phyloP scores from a whole-genome alignment of 2,888 invertebrate genomes.

The Parnassius orleans region DNA sequence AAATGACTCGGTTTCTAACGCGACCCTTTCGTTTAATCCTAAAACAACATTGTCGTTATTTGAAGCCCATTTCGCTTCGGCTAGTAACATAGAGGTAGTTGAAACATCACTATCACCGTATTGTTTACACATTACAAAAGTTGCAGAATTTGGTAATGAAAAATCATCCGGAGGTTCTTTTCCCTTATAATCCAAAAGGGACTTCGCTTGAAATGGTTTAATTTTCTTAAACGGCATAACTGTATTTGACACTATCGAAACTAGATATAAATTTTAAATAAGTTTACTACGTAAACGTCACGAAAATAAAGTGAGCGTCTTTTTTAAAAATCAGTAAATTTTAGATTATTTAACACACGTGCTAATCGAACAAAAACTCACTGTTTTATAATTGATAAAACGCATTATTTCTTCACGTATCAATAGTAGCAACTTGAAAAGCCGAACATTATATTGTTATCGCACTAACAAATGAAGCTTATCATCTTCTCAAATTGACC shows the following conservation, averaged over 20 bases:
- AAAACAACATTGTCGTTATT: slow-evolving; percentile 33
- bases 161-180: slow-evolving; percentile 6
- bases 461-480: slow-evolving; percentile 11
- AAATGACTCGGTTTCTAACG: background rate
- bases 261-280: too few relatives aligned
- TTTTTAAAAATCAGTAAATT: background rate
- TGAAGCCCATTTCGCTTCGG: slow-evolving; percentile 31
- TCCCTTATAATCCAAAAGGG: slow-evolving; percentile 34
- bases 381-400: slow-evolving; percentile 10
- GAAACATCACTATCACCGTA: slow-evolving; percentile 28
- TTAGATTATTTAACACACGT: slow-evolving; percentile 8
- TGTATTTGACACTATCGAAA: background rate
- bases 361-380: slow-evolving; percentile 10
- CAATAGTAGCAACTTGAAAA: slow-evolving; percentile 1
- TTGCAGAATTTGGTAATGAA: slow-evolving; percentile 14
- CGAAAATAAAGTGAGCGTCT: too few relatives aligned
- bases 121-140: slow-evolving; percentile 30
- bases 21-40: slow-evolving; percentile 2
- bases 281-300: too few relatives aligned
- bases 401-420: slow-evolving; percentile 15
- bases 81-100: slow-evolving; percentile 13
- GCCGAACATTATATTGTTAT: slow-evolving; percentile 17
- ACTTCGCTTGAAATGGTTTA: slow-evolving; percentile 28
- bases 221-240: slow-evolving; percentile 21
- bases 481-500: slow-evolving; percentile 10